Base-by-base conservation (phyloP, 2,113 vertebrate genomes). In the Sitta europaea region DNA sequence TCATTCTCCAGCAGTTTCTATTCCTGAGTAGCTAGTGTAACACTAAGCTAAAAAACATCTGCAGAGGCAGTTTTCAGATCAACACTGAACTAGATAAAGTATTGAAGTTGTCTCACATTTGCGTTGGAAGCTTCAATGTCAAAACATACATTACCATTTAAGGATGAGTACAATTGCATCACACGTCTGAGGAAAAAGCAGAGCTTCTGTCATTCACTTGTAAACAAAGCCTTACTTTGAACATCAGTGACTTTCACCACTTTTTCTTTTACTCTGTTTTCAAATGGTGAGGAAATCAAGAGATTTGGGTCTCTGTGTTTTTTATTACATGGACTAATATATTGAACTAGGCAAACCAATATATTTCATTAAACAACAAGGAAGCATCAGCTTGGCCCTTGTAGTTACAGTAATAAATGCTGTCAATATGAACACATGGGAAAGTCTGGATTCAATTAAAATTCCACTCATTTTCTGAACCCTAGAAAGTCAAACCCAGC, bases 391-490 rank as follows among this genome's bases (percentile, higher is more conserved):
- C 53, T 74, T 90, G 92, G 55, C 65, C 50, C 22, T 90, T 88
- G 55, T 51, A 83, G 67, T 94, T 95, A 61, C 61, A 93, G 75
- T 95, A 92, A 88, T 93, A 96, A 94, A 86, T 93, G 75, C 63
- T 95, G 90, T 94, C 94, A 96, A 86, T 90, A 88, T 75, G 86
- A 94, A 67, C 68, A 77, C 68, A 61, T 38, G 96, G 72, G 79
- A 75, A 90, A 67, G 72, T 96, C 90, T 96, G 95, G 75, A 74
- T 93, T 88, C 90, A 93, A 90, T 97, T 97, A 97, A 93, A 96
- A 96, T 96, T 95, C 94, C 92, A 53, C 86, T 92, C 82, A 86
- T 97, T 94, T 96, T 95, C 88, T 95, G 86, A 95, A 84, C 90
- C 72, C 14, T 67, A 51, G 82, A 94, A 86, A 71, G 63, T 63